These are phyloP conservation scores for Ceyx melanurus DNA, from an alignment of 2,113 vertebrate genomes.

Conservation along the genomic window DNA sequence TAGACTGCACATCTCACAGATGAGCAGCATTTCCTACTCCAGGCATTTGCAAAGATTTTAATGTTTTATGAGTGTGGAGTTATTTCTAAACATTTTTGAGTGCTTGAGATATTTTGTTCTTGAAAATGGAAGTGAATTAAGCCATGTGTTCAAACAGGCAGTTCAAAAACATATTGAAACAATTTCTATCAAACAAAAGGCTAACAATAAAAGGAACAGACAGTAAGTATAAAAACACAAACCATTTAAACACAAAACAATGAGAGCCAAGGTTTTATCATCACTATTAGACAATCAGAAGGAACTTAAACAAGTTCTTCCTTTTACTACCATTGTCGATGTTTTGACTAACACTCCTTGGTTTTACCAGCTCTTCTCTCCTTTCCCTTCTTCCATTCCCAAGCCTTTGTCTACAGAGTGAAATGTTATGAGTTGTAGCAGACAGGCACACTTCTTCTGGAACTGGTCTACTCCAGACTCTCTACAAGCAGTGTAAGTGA, in stretches of 20 bases:
- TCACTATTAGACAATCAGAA: background rate
- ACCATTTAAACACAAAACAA: background rate
- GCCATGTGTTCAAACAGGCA: background rate
- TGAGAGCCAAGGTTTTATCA: background rate
- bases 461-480: background rate
- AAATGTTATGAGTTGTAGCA: background rate
- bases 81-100: conserved; percentile 38
- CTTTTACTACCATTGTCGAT: background rate
- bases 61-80: background rate
- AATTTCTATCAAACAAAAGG: conserved; percentile 39
- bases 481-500: background rate
- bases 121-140: conserved; percentile 41
- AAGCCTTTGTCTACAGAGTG: background rate
- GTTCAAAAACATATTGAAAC: conserved; percentile 42
- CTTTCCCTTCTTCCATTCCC: background rate
- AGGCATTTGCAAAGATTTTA: background rate
- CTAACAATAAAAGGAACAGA: background rate
- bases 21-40: background rate
- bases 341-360: background rate
- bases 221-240: conserved; percentile 8
- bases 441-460: background rate
- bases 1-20: background rate
- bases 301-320: background rate
- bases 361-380: background rate
- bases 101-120: conserved; percentile 5